Percentiles rank a stretch among this genome's conserved stretches.
phyloP scores from a whole-genome alignment of 2,113 vertebrate species.

The Anhinga rufa region DNA sequence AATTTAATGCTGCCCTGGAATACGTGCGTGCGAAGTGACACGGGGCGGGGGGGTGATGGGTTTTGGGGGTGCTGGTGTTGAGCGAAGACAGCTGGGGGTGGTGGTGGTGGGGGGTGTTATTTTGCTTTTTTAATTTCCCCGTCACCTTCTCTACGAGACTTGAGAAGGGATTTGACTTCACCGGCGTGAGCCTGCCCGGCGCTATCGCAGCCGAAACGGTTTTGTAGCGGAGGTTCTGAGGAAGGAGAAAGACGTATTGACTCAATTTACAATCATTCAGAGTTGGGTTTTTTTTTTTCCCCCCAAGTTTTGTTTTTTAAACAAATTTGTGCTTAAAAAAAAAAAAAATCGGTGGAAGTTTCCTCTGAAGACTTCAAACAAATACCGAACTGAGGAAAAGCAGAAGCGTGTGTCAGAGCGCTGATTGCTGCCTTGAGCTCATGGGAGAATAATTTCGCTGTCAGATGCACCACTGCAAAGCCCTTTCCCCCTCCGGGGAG shows the following conservation, averaged over 20 bases:
- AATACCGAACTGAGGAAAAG: conserved; percentile 59
- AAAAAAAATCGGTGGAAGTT: not conserved
- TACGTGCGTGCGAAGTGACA: not conserved
- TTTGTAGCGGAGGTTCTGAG: not conserved
- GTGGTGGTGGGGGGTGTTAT: too few relatives aligned
- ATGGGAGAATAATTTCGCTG: conserved; percentile 61
- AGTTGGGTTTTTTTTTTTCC: not conserved
- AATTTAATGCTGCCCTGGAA: not conserved
- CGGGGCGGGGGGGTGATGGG: not conserved
- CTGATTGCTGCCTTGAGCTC: conserved; percentile 60
- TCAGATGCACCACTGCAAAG: conserved; percentile 51
- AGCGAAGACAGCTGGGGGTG: not conserved
- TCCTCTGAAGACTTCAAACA: conserved; percentile 55
- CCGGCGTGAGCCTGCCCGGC: not conserved
- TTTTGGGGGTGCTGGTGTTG: not conserved
- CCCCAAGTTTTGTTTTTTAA: conserved; percentile 4
- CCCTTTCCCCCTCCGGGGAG: conserved; percentile 5
- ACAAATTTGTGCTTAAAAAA: not conserved
- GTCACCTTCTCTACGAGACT: not conserved
- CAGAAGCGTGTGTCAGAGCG: conserved; percentile 61
- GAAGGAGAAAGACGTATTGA: not conserved
- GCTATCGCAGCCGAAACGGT: not conserved
- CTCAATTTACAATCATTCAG: not conserved
- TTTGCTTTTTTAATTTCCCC: too few relatives aligned
- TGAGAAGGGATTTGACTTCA: not conserved